A percentile compares a stretch with the other conserved stretches of the same genome.
Conservation (phyloP, 2,797 vertebrate genomes). For the Lagocephalus sceleratus region DNA sequence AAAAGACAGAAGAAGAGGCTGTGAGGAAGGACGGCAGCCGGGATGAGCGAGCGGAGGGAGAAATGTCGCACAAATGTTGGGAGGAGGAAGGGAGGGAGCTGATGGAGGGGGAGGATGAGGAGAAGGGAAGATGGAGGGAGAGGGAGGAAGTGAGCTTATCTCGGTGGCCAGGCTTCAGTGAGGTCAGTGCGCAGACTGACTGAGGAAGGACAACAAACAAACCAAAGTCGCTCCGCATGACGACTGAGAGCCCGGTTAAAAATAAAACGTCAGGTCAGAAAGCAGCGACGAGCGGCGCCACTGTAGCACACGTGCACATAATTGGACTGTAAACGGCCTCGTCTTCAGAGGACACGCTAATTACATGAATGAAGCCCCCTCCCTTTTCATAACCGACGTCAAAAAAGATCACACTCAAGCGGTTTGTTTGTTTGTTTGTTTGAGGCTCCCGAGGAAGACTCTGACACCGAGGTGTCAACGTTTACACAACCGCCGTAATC, state of each 20-base stretch:
- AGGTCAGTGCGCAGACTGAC: constrained; percentile 64
- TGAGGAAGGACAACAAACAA: constrained; percentile 45
- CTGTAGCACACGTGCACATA: neutral
- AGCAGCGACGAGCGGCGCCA: too few species aligned
- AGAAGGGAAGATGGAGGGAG: constrained; percentile 32
- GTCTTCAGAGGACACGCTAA: too few species aligned
- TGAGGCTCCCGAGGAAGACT: neutral
- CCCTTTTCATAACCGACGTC: neutral
- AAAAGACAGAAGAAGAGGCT: constrained; percentile 37
- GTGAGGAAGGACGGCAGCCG: constrained; percentile 17
- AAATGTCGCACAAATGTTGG: constrained; percentile 27
- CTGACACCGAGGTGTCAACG: constrained; percentile 7
- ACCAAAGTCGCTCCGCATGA: constrained; percentile 2
- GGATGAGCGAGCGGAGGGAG: constrained; percentile 32
- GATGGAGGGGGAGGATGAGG: constrained; percentile 25
- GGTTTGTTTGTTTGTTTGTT: neutral
- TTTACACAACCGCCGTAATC: too few species aligned
- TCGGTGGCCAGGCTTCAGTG: constrained; percentile 60
- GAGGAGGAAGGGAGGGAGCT: constrained; percentile 14
- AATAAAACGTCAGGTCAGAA: constrained; percentile 1
- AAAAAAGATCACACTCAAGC: constrained; percentile 13
- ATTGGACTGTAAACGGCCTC: too few species aligned
- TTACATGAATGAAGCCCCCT: too few species aligned
- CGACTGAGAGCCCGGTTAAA: neutral
- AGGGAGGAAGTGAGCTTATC: constrained; percentile 65